Base-by-base conservation (phyloP, 2,888 invertebrate genomes). In the Rugalucina vietnamica region DNA sequence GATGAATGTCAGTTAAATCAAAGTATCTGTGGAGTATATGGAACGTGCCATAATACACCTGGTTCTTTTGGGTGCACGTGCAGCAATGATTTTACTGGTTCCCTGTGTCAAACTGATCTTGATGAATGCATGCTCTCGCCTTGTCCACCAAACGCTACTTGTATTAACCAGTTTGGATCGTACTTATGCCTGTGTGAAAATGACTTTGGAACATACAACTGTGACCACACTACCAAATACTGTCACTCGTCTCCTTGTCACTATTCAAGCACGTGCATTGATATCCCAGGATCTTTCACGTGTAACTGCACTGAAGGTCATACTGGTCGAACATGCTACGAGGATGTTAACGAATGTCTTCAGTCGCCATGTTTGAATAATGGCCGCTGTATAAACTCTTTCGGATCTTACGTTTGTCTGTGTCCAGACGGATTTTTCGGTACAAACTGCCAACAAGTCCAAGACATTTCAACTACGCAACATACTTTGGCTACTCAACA, bases 141-240 rank as follows among this genome's bases (percentile, higher is more conserved):
- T n/a, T n/a, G n/a, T n/a, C n/a, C n/a, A n/a, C n/a, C 95, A 83
- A 69, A 99, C 97, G 95, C 91, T n/a, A 98, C 98, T 0, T 99
- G 99, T 95, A 97, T 98, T 72, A 99, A 99, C 95, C 97, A 97
- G 3, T 96, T 97, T 71, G 99, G 99, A 10, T 97, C 98, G 8
- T 99, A 97, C 70, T 84, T 87, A 36, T 90, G 90, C 1, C 10
- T 1, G 10, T 65, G 65, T 34, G 12, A 34, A 21, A 32, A 1
- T 3, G 65, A 65, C 3, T 10, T 34, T 4, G 24, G 34, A 14
- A n/a, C n/a, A n/a, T n/a, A n/a, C n/a, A n/a, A n/a, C n/a, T n/a
- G n/a, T n/a, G n/a, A n/a, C n/a, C n/a, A n/a, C n/a, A n/a, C n/a
- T n/a, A n/a, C n/a, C n/a, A 34, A 65, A 34, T 65, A 34, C 34